Percentiles rank a stretch among this genome's conserved stretches.
These are phyloP conservation scores for Caenorhabditis parvicauda DNA, from an alignment of 2,888 invertebrate genomes.

Conservation along the genomic window DNA sequence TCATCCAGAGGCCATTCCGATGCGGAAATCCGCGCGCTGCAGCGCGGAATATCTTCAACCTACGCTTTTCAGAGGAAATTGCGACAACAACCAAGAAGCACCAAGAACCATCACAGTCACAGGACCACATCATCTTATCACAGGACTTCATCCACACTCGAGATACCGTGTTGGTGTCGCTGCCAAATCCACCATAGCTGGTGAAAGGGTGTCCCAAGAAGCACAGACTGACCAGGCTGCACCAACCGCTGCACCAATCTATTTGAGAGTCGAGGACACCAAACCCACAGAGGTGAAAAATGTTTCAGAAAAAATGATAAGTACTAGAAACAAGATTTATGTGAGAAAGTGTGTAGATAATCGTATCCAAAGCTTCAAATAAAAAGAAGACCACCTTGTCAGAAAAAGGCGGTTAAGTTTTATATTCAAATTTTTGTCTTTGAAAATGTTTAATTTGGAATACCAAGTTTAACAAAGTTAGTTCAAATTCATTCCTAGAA, in stretches of 20 bases:
- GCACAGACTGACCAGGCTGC: conserved; percentile 57
- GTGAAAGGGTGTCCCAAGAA: conserved; percentile 52
- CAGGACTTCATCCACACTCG: conserved; percentile 60
- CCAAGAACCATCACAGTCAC: conserved; percentile 47
- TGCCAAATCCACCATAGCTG: conserved; percentile 55
- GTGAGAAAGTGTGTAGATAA: no score
- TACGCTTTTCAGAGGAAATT: conserved; percentile 49
- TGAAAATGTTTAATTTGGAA: no score
- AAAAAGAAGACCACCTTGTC: background rate
- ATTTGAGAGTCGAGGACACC: conserved; percentile 50
- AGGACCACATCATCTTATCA: conserved; percentile 53
- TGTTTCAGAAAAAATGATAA: no score
- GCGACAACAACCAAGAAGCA: conserved; percentile 51
- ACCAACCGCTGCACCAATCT: conserved; percentile 57
- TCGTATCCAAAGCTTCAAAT: no score
- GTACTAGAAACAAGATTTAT: no score
- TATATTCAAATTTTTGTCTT: no score
- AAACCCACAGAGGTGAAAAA: conserved; percentile 41
- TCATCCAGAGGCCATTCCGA: no score
- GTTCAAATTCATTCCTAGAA: background rate
- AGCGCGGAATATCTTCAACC: background rate
- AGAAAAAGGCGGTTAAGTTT: no score
- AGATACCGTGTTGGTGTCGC: conserved; percentile 60
- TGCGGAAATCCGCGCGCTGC: no score
- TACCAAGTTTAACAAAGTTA: no score